A percentile compares a stretch with the other conserved stretches of the same genome.
These are phyloP conservation scores for Apis florea DNA, from an alignment of 1,140 invertebrate genomes.

Conservation along the genomic window DNA sequence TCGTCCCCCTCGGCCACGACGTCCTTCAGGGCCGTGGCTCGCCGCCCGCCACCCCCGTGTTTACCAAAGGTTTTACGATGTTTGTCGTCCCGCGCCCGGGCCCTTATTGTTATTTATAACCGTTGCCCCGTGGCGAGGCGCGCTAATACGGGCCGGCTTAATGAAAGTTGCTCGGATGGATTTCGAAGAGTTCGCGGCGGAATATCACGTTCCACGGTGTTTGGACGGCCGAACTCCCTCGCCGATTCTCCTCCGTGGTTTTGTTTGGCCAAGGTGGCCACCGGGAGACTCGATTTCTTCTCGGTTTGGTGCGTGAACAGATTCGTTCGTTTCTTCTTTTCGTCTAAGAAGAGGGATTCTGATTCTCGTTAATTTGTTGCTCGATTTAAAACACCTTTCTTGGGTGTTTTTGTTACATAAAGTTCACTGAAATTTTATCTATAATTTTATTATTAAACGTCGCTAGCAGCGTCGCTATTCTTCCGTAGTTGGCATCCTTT, in stretches of 20 bases:
- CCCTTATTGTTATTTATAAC: conserved; percentile 72
- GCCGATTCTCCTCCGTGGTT: not conserved
- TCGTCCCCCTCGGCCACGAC: not conserved
- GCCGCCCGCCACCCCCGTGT: conserved; percentile 45
- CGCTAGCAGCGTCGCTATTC: too few relatives aligned
- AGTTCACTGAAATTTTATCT: too few relatives aligned
- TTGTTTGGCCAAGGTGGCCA: conserved; percentile 4
- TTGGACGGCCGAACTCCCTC: conserved; percentile 15
- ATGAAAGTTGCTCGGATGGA: conserved; percentile 62
- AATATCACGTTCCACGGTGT: conserved; percentile 35
- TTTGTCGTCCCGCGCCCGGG: conserved; percentile 66
- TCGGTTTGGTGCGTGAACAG: not conserved
- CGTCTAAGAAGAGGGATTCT: too few relatives aligned
- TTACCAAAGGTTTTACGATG: conserved; percentile 70
- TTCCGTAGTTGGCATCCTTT: too few relatives aligned
- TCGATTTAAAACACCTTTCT: too few relatives aligned
- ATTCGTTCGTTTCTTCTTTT: not conserved
- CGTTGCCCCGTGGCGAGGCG: conserved; percentile 36
- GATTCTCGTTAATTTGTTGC: too few relatives aligned
- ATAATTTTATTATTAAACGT: too few relatives aligned
- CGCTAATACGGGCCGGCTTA: conserved; percentile 59
- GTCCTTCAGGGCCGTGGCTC: too few relatives aligned
- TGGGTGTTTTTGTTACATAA: too few relatives aligned
- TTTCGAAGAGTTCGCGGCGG: conserved; percentile 15
- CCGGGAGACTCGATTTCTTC: not conserved